Evolutionary conservation across 2,113 vertebrate species (phyloP), one percentile per base, ranked within the genome.

Genomic region (Entelurus aequoreus): DNA sequence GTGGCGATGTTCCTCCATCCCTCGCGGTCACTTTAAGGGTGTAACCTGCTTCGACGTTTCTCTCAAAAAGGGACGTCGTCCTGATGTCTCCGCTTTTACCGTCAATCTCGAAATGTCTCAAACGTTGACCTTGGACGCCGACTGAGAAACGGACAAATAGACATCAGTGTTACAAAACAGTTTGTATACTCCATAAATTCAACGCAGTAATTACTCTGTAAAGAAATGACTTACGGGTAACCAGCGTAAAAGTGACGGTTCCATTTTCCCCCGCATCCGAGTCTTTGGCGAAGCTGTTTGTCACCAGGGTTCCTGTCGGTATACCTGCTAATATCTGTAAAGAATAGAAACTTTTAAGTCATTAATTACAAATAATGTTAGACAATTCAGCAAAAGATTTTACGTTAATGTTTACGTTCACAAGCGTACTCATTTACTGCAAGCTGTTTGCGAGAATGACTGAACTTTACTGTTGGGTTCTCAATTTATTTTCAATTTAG

Each of bases 241-340:
- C 86, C 63, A 94, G 0, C 2, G 90, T 92, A 77, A 95, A 94
- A 2, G 61, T 61, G 1, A 97, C 85, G 2, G 90, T 89, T 63
- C 92, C 83, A n/a, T 93, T 96, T 70, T 86, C 91, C 73, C 94
- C 96, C 69, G 91, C 87, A 79, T 98, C 95, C 0, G 76, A 80
- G 64, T 98, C 95, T 85, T 94, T 95, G 55, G 95, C 94, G 84
- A 94, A 95, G 71, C 95, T 37, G 50, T 87, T 92, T 6, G 91
- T 87, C 60, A 95, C 86, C 64, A 94, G 67, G 0, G 90, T 91
- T 55, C 92, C 92, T 48, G 85, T 67, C 0, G 93, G 90, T 1
- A 92, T 83, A 10, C 88, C 91, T 62, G 92, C 91, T 90, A 93
- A 91, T 72, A 94, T 88, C 95, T 98, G 84, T 57, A 65, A 81